Base-by-base conservation (phyloP, 2,888 invertebrate genomes). In the Eupithecia inturbata region DNA sequence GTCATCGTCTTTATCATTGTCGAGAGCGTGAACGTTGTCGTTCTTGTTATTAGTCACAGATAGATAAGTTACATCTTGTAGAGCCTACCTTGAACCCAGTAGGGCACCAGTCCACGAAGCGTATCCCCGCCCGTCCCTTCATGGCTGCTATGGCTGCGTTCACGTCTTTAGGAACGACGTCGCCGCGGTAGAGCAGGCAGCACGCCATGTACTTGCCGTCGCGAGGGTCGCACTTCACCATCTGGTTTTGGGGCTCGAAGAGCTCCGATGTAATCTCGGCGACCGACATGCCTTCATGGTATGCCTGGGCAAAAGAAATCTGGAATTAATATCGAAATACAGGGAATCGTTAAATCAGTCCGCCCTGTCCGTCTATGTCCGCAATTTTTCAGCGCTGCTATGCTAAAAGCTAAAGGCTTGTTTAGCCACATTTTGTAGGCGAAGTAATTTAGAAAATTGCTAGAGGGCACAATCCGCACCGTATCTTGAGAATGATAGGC, bases 31-130 rank as follows among this genome's bases (percentile, higher is more conserved):
- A 28, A 14, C 62, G 16, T 28, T 62, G 31, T 10, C 4, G 1
- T 16, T 41, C 4, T 39, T 4, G 41, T 16, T 41, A 16, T 41
- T 41, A 4, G 14, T 16, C 16, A 2, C 16, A 41, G 41, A 4
- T n/a, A n/a, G n/a, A n/a, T n/a, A n/a, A n/a, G n/a, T 41, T 14
- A 9, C 16, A 10, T 41, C 19, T 9, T 49, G n/a, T 49, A 49
- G n/a, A n/a, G 0, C 78, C 62, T 3, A 97, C 97, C 94, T 98
- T 98, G 87, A 98, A 98, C 0, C 98, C 98, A 10, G 98, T 98
- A 3, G 98, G 98, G 88, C 98, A 98, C 98, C 98, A 98, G 86
- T 98, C 98, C n/a, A 98, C 98, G 85, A 99, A 99, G 79, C 97
- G 96, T 71, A 99, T 97, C 69, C 95, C 95, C 82, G 96, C 96